Evolutionary conservation across 2,888 invertebrate genomes (phyloP).

Genomic region (Pseudolycoriella hygida): DNA sequence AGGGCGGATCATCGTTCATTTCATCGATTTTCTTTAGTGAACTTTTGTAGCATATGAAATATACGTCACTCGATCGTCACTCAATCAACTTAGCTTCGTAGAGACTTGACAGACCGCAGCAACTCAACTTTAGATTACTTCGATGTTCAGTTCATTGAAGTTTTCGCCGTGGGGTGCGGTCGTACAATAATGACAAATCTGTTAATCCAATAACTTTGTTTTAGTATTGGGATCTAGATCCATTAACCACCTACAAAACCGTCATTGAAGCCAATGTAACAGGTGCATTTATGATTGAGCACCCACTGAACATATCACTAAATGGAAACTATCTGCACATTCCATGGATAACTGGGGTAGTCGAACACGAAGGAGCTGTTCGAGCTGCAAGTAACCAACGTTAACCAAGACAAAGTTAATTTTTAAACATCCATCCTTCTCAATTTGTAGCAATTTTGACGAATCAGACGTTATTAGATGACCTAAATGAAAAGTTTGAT

Average conservation of each 20-base stretch:
- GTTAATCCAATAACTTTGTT: conserved; percentile 2
- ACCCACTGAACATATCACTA: conserved; percentile 8
- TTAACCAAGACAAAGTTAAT: too few relatives aligned
- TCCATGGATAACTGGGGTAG: conserved; percentile 11
- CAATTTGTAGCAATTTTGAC: conserved; percentile 6
- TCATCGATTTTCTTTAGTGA: too few relatives aligned
- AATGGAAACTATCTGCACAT: conserved; percentile 9
- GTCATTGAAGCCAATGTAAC: conserved; percentile 30
- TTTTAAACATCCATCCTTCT: too few relatives aligned
- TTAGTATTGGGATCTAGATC: conserved; percentile 32
- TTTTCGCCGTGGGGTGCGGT: too few relatives aligned
- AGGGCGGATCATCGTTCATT: too few relatives aligned
- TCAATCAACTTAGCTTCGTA: too few relatives aligned
- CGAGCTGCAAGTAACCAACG: conserved; percentile 24
- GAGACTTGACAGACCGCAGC: too few relatives aligned
- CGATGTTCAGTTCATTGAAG: too few relatives aligned
- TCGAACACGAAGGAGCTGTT: conserved; percentile 19
- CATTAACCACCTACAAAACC: conserved; percentile 29
- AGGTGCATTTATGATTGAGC: conserved; percentile 17
- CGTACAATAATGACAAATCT: too few relatives aligned
- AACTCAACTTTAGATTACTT: too few relatives aligned
- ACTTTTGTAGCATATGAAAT: too few relatives aligned
- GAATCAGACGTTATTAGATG: conserved; percentile 13
- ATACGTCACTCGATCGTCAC: too few relatives aligned
- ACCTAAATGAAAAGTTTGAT: conserved; percentile 21